Evolutionary conservation across 2,113 vertebrate genomes (phyloP), one percentile per base, ranked within the genome.

Genomic region (Lasiurus cinereus): DNA sequence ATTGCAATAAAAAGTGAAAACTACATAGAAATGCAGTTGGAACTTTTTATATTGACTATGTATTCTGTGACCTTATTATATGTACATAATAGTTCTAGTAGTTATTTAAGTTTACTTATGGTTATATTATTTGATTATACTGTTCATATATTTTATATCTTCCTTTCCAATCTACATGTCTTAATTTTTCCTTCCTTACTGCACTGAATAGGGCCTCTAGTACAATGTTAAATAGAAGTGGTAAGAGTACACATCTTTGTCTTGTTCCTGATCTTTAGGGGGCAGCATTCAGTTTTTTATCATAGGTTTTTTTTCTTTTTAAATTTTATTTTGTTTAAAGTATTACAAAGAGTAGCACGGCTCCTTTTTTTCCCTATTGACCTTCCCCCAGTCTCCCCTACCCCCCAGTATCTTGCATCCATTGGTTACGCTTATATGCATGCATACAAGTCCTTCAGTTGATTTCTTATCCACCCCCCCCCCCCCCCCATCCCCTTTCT

Each of bases 261-360:
- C 22, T 76, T 93, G 36, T 88, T 88, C 10, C 67, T n/a, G 12
- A 43, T 76, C 50, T 82, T 88, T 46, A 79, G 64, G 50, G 59
- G 52, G 83, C 27, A 74, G 14, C 15, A 19, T 87, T 92, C 27
- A 87, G 64, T 85, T 56, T 93, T 93, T 69, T 18, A 73, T n/a
- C 24, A 22, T 87, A 88, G 56, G 39, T 67, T 77, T 94, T 90
- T 79, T 7, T 19, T 54, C 52, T 54, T 54, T 54, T 19, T 54
- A 54, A 54, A 19, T 19, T 54, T 54, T 54, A 54, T 54, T 54
- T 54, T 19, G 18, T 18, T 54, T 54, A 18, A 54, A 54, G 52
- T 54, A 54, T 54, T 50, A 50, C 50, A 50, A 50, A 50, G 50
- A 15, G 50, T 15, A 54, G 52, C 18, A 54, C 52, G 52, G 18